Evolutionary conservation across 2,797 vertebrate species (phyloP).

Genomic region (Rhinogobio ventralis): DNA sequence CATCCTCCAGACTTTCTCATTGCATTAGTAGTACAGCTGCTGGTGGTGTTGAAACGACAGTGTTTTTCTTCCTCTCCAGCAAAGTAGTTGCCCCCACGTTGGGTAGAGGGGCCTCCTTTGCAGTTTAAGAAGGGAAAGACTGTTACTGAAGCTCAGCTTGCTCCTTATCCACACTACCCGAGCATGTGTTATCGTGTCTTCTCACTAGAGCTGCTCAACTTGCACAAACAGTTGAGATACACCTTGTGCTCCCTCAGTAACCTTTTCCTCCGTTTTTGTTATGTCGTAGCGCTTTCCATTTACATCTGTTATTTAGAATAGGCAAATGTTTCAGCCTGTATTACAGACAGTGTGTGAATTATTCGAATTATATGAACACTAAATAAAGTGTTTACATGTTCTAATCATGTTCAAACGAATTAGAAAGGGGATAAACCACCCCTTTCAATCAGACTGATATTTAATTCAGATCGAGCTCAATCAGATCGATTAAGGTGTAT

Average conservation of each 20-base stretch:
- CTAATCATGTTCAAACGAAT: too few relatives aligned
- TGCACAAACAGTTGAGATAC: conserved; percentile 14
- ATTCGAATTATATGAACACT: too few relatives aligned
- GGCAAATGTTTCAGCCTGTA: neutral
- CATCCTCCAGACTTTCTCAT: neutral
- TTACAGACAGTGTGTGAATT: neutral
- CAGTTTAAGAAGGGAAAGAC: conserved; percentile 28
- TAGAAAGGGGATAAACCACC: too few relatives aligned
- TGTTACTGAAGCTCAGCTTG: conserved; percentile 37
- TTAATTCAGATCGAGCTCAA: too few relatives aligned
- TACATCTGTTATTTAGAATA: neutral
- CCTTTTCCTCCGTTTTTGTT: neutral
- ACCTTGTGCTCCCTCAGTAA: neutral
- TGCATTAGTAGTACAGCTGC: neutral
- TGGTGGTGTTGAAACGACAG: conserved; percentile 3
- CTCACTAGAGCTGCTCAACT: conserved; percentile 54
- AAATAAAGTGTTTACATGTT: too few relatives aligned
- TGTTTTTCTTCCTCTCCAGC: conserved; percentile 17
- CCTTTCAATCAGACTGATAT: too few relatives aligned
- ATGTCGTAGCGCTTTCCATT: neutral
- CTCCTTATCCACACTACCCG: conserved; percentile 59
- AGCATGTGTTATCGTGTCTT: conserved; percentile 63
- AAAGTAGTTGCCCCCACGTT: neutral
- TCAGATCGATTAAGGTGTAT: too few relatives aligned
- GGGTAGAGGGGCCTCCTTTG: conserved; percentile 30